These are phyloP conservation scores for Microcebus murinus DNA, from an alignment of 2,113 vertebrate species.

Conservation along the genomic window DNA sequence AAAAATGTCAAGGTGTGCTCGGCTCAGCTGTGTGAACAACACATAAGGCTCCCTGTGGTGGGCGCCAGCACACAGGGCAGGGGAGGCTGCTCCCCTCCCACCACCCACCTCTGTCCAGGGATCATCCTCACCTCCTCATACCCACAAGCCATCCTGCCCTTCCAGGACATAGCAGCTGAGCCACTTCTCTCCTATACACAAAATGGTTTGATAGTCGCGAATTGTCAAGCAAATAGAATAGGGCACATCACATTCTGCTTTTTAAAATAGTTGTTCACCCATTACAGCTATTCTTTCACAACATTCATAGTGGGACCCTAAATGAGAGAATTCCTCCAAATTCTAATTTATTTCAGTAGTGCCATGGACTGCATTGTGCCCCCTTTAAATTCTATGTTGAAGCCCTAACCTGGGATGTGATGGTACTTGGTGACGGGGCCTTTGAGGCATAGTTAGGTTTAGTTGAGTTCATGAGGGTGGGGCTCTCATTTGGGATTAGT, in stretches of 20 bases:
- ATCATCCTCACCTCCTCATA: background rate
- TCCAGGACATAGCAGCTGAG: background rate
- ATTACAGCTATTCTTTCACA: background rate
- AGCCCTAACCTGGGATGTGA: background rate
- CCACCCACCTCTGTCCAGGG: rapidly evolving
- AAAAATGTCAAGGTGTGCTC: background rate
- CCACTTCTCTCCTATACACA: background rate
- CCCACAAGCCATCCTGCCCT: no score
- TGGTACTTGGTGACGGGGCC: background rate
- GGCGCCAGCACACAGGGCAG: background rate
- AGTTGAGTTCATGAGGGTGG: background rate
- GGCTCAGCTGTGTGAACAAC: background rate
- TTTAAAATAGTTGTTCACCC: background rate
- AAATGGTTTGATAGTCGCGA: background rate
- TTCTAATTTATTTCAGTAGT: rapidly evolving
- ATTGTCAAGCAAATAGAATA: background rate
- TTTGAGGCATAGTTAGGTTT: background rate
- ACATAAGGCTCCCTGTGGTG: background rate
- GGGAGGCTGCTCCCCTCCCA: no score
- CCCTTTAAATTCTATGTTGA: background rate
- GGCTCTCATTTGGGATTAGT: background rate
- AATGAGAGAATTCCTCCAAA: background rate
- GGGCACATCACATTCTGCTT: background rate
- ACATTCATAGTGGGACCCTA: background rate
- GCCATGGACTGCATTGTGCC: rapidly evolving